Evolutionary conservation across 1,140 invertebrate genomes (phyloP).

Genomic region (Asbolus verrucosus): DNA sequence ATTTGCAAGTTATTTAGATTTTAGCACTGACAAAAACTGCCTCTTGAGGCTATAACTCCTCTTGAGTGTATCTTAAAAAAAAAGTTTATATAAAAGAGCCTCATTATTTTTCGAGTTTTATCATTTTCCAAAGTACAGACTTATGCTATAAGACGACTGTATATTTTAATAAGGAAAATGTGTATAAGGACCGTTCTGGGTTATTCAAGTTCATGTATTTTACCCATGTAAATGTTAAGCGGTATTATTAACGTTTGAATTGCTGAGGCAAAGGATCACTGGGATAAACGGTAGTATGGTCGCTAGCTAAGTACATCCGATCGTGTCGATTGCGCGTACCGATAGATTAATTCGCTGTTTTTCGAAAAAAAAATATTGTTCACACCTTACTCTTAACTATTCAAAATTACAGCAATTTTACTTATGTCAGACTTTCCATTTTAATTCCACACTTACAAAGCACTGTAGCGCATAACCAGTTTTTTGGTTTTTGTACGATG

Average conservation of each 20-base stretch:
- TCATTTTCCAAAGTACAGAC: too few species aligned
- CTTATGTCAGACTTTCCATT: slow-evolving; percentile 1
- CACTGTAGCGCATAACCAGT: slow-evolving; percentile 14
- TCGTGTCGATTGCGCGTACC: slow-evolving; percentile 2
- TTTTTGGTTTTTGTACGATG: slow-evolving; percentile 14
- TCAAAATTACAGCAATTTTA: slow-evolving; percentile 20
- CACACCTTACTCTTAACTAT: slow-evolving; percentile 13
- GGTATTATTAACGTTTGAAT: slow-evolving; percentile 26
- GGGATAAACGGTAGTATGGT: slow-evolving; percentile 8
- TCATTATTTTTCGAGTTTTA: too few species aligned
- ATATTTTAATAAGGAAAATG: too few species aligned
- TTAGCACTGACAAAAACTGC: too few species aligned
- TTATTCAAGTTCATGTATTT: slow-evolving; percentile 24
- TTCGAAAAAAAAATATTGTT: slow-evolving; percentile 2
- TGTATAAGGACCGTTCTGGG: too few species aligned
- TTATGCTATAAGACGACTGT: too few species aligned
- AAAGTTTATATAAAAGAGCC: too few species aligned
- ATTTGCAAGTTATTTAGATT: too few species aligned
- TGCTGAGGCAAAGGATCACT: too few species aligned
- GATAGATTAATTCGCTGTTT: slow-evolving; percentile 8
- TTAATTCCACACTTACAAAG: slow-evolving; percentile 6
- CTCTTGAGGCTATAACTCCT: too few species aligned
- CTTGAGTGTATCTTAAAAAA: too few species aligned
- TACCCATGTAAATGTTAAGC: slow-evolving; percentile 9
- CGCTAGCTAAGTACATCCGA: slow-evolving; percentile 12